Conservation (phyloP, 1,140 invertebrate species). For the Trachymyrmex cornetzi region DNA sequence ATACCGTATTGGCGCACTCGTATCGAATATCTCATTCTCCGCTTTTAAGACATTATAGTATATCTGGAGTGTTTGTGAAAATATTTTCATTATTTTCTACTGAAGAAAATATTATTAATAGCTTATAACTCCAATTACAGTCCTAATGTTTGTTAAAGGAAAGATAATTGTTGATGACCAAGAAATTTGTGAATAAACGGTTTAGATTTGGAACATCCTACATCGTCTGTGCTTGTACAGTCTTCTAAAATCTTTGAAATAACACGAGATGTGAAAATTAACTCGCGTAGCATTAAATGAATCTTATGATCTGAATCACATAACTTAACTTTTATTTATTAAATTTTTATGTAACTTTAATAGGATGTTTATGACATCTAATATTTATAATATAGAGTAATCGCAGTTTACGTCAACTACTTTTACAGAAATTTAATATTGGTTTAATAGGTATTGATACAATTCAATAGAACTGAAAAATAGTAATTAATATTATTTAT, state of each 20-base stretch:
- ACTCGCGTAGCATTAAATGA: neutral
- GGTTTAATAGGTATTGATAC: too few relatives aligned
- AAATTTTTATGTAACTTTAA: neutral
- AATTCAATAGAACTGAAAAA: too few relatives aligned
- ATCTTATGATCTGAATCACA: neutral
- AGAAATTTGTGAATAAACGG: too few relatives aligned
- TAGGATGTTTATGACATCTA: neutral
- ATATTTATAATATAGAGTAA: neutral
- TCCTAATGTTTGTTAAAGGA: too few relatives aligned
- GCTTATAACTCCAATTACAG: too few relatives aligned
- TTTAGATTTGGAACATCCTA: too few relatives aligned
- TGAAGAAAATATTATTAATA: too few relatives aligned
- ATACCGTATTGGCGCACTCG: constrained; percentile 34
- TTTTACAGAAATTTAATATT: too few relatives aligned
- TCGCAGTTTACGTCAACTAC: neutral
- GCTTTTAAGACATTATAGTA: neutral
- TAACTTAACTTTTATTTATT: constrained; percentile 11
- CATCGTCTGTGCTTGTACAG: neutral
- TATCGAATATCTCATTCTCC: neutral
- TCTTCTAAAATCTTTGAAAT: neutral
- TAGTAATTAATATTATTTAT: too few relatives aligned
- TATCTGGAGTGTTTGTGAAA: too few relatives aligned
- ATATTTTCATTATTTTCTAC: too few relatives aligned
- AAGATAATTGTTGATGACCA: too few relatives aligned
- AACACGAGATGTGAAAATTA: neutral